A percentile compares a stretch with the other conserved stretches of the same genome.
phyloP scores from a whole-genome alignment of 2,113 vertebrate species.

The Pachypanchax playfairii region DNA sequence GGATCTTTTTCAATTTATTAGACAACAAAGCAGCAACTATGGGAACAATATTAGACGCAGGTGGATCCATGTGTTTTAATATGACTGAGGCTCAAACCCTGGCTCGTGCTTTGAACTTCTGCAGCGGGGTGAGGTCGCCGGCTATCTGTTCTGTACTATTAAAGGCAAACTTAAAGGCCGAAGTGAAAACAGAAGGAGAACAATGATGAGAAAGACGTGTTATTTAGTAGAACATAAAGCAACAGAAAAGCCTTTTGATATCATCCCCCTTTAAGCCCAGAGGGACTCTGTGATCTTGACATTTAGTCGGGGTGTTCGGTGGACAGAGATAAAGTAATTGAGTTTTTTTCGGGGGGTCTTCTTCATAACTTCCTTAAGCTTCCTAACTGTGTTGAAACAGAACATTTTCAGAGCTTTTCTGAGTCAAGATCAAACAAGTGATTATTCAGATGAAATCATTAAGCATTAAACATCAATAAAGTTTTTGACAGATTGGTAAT shows the following conservation, averaged over 20 bases:
- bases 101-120: conserved; percentile 69
- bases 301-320: conserved; percentile 79
- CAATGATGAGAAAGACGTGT: conserved; percentile 76
- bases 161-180: conserved; percentile 75
- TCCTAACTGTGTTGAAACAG: conserved; percentile 37
- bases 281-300: conserved; percentile 82
- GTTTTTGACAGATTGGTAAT: conserved; percentile 65
- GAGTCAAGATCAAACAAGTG: conserved; percentile 43
- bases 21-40: conserved; percentile 25
- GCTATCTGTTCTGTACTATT: conserved; percentile 60
- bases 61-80: conserved; percentile 58
- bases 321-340: conserved; percentile 77
- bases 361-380: conserved; percentile 57
- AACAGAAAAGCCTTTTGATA: conserved; percentile 79
- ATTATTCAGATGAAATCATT: conserved; percentile 55
- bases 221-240: conserved; percentile 80
- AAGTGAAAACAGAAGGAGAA: conserved; percentile 64
- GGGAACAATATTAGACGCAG: conserved; percentile 43
- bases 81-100: conserved; percentile 51
- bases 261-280: conserved; percentile 75
- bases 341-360: conserved; percentile 50
- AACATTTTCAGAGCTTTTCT: conserved; percentile 49
- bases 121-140: conserved; percentile 69
- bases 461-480: conserved; percentile 51
- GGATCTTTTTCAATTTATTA: background rate